phyloP scores from a whole-genome alignment of 2,888 invertebrate genomes.

The Heliconius ismenius region DNA sequence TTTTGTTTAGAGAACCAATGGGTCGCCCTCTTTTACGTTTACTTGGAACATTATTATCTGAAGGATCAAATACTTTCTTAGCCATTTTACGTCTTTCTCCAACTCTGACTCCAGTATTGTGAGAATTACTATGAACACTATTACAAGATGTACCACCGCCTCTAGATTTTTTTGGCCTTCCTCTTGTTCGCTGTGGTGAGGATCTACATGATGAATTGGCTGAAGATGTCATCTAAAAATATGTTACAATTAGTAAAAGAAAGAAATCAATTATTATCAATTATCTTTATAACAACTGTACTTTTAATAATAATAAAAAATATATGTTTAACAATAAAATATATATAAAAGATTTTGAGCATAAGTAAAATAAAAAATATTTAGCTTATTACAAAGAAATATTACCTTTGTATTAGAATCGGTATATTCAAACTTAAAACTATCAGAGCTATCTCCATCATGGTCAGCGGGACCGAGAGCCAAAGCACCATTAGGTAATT shows the following conservation, averaged over 20 bases:
- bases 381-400: no score
- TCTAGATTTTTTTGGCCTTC: constrained; percentile 68
- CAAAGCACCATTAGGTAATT: constrained; percentile 85
- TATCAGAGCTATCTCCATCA: constrained; percentile 80
- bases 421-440: constrained; percentile 74
- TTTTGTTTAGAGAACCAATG: constrained; percentile 83
- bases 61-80: constrained; percentile 92
- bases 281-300: neutral
- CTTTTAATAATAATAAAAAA: neutral
- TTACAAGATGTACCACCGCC: constrained; percentile 58
- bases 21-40: constrained; percentile 86
- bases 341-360: no score
- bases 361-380: neutral
- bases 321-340: neutral
- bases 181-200: constrained; percentile 74
- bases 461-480: constrained; percentile 84
- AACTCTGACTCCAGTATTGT: constrained; percentile 76
- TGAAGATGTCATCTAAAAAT: constrained; percentile 75
- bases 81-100: constrained; percentile 87
- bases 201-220: constrained; percentile 78
- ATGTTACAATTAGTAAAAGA: neutral
- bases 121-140: constrained; percentile 56
- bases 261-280: neutral
- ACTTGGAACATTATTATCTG: constrained; percentile 89
- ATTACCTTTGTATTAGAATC: constrained; percentile 74